Conservation (phyloP, 1,140 invertebrate species). For the Lucilia sericata region DNA sequence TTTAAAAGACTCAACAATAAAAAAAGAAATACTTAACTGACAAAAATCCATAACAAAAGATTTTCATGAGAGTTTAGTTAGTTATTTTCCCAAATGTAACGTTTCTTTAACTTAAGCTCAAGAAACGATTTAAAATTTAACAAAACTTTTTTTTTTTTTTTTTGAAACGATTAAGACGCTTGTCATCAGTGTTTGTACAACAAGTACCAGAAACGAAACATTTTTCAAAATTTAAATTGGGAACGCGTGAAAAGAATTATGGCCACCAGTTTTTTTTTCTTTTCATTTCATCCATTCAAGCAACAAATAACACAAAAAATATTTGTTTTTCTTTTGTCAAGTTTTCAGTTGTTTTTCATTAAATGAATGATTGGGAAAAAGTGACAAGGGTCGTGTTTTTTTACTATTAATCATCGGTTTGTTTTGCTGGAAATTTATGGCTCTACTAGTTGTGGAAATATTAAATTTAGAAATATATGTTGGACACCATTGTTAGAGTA, state of each 20-base stretch:
- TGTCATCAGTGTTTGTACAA: not conserved
- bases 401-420: not conserved
- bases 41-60: slow-evolving; percentile 20
- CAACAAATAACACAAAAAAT: not conserved
- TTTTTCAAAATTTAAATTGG: slow-evolving; percentile 23
- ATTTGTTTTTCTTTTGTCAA: not conserved
- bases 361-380: slow-evolving; percentile 11
- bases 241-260: slow-evolving; percentile 29
- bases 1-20: not conserved
- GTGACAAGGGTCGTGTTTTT: slow-evolving; percentile 25
- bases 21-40: not conserved
- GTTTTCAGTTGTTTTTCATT: not conserved
- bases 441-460: too few species aligned
- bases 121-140: slow-evolving; percentile 2
- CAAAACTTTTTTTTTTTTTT: too few species aligned
- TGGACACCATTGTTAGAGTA: too few species aligned
- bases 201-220: not conserved
- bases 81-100: not conserved
- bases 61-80: not conserved
- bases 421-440: not conserved
- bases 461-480: too few species aligned
- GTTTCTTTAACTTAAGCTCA: not conserved
- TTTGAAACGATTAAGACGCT: not conserved
- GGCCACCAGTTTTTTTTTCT: slow-evolving; percentile 2
- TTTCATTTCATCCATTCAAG: not conserved